Base-by-base conservation (phyloP, 1,140 invertebrate genomes). In the Drosophila tropicalis region DNA sequence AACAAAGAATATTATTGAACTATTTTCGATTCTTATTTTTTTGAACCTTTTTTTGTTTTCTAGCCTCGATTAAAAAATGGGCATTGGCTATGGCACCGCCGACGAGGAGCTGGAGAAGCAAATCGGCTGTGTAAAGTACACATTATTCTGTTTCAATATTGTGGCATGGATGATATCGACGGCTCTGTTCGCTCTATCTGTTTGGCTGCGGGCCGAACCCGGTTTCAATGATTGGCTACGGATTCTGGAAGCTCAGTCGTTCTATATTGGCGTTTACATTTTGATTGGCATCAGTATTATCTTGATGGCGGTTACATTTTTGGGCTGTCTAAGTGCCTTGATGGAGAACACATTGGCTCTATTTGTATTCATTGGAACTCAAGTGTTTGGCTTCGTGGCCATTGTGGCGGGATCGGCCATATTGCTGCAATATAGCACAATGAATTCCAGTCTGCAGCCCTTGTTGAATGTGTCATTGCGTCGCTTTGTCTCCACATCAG, bases 191-290 rank as follows among this genome's bases (percentile, higher is more conserved):
- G 95, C 95, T 0, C 91, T 98, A 7, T 95, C 95, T 36, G 92
- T 98, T 17, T 98, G 96, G 96, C 93, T 97, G 75, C 94, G 96
- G 61, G 93, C 96, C 17, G 97, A 98, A 74, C 94, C 95, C 3
- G 95, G 95, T 1, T 95, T 97, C 76, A 95, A 96, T 81, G 95
- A 97, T 72, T 97, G 96, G 95, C 94, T 98, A 29, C 93, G 93
- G 4, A 95, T 95, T 66, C 91, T 97, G 19, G 93, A 96, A 54
- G 94, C 97, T 41, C 92, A 95, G 61, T 93, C 95, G 54, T 97
- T 96, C 91, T 97, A 97, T 93, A 96, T 95, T 54, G 97, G 96
- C 5, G 93, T 96, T 64, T 97, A 97, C 78, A 94, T 98, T 40
- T 93, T 98, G 40, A 95, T 97, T 25, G 93, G 95, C 32, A 93